Conservation (phyloP, 2,888 invertebrate genomes). For the Tigriopus californicus region DNA sequence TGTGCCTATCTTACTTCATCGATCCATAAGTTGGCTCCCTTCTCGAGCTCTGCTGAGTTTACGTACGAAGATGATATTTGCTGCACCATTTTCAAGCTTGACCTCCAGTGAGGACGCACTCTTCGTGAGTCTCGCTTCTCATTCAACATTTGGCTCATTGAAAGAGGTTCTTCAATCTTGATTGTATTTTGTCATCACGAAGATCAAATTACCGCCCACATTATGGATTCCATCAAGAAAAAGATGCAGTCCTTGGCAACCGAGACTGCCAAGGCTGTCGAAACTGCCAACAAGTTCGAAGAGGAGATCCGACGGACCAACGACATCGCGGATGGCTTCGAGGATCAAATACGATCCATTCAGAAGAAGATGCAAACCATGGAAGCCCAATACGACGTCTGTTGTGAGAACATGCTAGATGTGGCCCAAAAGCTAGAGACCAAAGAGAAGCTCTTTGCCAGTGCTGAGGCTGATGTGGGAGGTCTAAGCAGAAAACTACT, state of each 20-base stretch:
- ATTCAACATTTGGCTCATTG: too few species aligned
- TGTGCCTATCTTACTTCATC: too few species aligned
- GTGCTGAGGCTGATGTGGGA: constrained; percentile 13
- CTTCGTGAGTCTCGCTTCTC: too few species aligned
- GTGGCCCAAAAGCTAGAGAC: constrained; percentile 7
- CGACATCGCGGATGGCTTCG: constrained; percentile 4
- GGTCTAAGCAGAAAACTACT: constrained; percentile 7
- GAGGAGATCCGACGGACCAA: neutral
- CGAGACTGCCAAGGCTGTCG: constrained; percentile 12
- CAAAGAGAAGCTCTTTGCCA: constrained; percentile 14
- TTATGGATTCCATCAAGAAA: constrained; percentile 15
- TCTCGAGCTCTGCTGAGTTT: too few species aligned
- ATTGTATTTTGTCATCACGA: too few species aligned
- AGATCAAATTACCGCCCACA: neutral
- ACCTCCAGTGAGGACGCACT: too few species aligned
- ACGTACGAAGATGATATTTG: too few species aligned
- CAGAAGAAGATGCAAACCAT: constrained; percentile 10
- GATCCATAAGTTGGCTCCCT: too few species aligned
- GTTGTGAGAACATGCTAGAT: constrained; percentile 12
- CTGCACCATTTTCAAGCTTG: too few species aligned
- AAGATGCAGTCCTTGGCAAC: constrained; percentile 15
- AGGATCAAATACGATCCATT: constrained; percentile 13
- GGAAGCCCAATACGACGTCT: constrained; percentile 14
- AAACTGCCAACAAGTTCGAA: constrained; percentile 12
- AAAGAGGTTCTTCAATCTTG: too few species aligned